These are phyloP conservation scores for Phocides pigmalion DNA, from an alignment of 1,140 invertebrate genomes.

Conservation along the genomic window DNA sequence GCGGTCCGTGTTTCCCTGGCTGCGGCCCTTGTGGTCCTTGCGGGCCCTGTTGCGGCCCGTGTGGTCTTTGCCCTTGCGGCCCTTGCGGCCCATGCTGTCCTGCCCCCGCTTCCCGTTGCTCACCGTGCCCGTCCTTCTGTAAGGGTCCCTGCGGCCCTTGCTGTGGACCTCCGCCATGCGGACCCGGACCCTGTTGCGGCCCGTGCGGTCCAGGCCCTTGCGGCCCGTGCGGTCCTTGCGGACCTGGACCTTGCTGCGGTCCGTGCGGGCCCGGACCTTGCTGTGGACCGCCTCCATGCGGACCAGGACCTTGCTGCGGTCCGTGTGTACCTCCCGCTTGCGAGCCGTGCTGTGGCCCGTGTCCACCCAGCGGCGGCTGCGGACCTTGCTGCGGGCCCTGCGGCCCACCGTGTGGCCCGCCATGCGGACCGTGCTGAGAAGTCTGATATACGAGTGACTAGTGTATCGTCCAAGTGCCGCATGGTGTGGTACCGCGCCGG, in stretches of 20 bases:
- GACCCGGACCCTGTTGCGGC: slow-evolving; percentile 30
- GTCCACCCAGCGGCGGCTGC: too few species aligned
- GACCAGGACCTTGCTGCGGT: not conserved
- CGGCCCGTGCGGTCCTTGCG: slow-evolving; percentile 35
- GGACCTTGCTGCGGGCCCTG: slow-evolving; percentile 54
- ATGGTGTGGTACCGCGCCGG: too few species aligned
- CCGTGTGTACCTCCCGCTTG: too few species aligned
- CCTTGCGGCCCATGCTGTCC: slow-evolving; percentile 39
- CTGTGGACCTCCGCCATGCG: slow-evolving; percentile 51
- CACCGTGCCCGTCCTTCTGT: slow-evolving; percentile 33
- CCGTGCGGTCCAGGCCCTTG: not conserved
- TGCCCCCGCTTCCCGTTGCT: slow-evolving; percentile 20
- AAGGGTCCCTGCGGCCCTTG: slow-evolving; percentile 36
- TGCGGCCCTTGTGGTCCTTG: slow-evolving; percentile 39
- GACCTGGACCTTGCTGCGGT: slow-evolving; percentile 36
- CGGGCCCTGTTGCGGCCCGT: not conserved
- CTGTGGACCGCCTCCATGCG: slow-evolving; percentile 36
- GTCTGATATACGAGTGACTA: too few species aligned
- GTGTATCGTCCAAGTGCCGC: too few species aligned
- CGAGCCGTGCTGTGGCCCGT: too few species aligned
- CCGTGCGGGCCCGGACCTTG: slow-evolving; percentile 48
- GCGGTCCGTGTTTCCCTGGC: slow-evolving; percentile 42
- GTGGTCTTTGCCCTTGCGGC: slow-evolving; percentile 6
- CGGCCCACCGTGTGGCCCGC: slow-evolving; percentile 41
- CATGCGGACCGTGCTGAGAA: not conserved